Percentiles rank a stretch among this genome's conserved stretches.
phyloP scores from a whole-genome alignment of 2,797 vertebrate genomes.

The Hylomyscus alleni region DNA sequence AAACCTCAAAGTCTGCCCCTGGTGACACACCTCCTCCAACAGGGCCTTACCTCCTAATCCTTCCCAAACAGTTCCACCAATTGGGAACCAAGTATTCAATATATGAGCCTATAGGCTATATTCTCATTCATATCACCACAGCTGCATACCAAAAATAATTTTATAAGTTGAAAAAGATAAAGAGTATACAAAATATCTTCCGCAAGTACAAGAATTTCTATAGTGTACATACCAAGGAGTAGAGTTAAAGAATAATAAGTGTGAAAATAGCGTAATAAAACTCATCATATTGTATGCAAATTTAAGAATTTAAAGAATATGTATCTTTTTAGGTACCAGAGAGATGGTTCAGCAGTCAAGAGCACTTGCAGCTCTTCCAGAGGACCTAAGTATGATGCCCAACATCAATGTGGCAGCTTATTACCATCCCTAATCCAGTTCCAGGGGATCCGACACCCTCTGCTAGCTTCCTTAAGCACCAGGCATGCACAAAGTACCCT shows the following conservation, averaged over 20 bases:
- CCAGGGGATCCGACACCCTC: not conserved
- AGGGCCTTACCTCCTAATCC: not conserved
- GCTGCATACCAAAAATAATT: constrained; percentile 39
- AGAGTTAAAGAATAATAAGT: constrained; percentile 34
- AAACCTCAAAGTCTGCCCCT: not conserved
- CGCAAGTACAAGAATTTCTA: constrained; percentile 63
- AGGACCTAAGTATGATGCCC: not conserved
- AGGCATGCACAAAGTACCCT: not conserved
- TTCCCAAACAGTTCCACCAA: not conserved
- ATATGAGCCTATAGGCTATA: not conserved
- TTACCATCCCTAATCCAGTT: not conserved
- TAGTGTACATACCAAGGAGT: not conserved
- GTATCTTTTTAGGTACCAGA: not conserved
- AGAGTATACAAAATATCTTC: constrained; percentile 48
- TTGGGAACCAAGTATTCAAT: not conserved
- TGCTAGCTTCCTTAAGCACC: not conserved
- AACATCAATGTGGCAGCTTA: not conserved
- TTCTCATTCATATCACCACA: not conserved
- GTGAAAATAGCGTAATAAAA: not conserved
- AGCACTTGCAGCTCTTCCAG: not conserved
- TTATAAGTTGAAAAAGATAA: constrained; percentile 51
- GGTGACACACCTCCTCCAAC: not conserved
- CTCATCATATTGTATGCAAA: not conserved
- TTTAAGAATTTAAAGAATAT: not conserved
- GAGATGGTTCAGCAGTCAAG: not conserved